A percentile compares a stretch with the other conserved stretches of the same genome.
Conservation (phyloP, 2,797 vertebrate species). For the Macropodus opercularis region DNA sequence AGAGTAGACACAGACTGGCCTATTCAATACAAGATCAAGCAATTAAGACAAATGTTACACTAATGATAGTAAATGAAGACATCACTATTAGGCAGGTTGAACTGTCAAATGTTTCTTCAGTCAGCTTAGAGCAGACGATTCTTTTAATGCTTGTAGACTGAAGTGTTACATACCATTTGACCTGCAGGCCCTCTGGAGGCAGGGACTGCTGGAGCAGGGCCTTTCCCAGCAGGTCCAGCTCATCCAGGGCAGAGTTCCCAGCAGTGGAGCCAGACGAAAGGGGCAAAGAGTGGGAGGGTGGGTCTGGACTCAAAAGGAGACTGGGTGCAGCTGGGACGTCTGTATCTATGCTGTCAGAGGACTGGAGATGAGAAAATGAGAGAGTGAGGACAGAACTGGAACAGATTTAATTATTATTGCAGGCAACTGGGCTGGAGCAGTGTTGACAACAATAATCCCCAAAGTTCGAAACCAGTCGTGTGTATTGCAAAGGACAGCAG, state of each 20-base stretch:
- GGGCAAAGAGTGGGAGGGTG: constrained; percentile 43
- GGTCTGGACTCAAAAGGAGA: constrained; percentile 75
- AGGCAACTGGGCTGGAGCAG: too few species aligned
- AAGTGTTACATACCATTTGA: constrained; percentile 89
- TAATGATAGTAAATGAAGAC: too few species aligned
- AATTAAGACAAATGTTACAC: too few species aligned
- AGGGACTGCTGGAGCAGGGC: constrained; percentile 94
- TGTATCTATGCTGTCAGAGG: constrained; percentile 87
- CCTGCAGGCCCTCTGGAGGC: constrained; percentile 92
- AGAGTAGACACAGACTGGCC: not conserved
- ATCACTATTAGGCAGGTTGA: too few species aligned
- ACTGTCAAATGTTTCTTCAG: too few species aligned
- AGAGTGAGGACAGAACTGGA: not conserved
- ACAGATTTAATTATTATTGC: too few species aligned
- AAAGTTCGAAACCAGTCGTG: not conserved
- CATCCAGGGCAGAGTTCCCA: constrained; percentile 84
- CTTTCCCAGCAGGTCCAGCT: constrained; percentile 95
- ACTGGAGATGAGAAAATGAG: constrained; percentile 76
- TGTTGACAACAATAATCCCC: not conserved
- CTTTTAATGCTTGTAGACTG: too few species aligned
- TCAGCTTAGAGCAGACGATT: too few species aligned
- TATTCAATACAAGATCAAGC: too few species aligned
- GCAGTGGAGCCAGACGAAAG: constrained; percentile 52
- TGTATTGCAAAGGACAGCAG: not conserved
- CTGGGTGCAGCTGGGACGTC: constrained; percentile 68